These are phyloP conservation scores for Cosmia trapezina DNA, from an alignment of 2,888 invertebrate genomes.

Conservation along the genomic window DNA sequence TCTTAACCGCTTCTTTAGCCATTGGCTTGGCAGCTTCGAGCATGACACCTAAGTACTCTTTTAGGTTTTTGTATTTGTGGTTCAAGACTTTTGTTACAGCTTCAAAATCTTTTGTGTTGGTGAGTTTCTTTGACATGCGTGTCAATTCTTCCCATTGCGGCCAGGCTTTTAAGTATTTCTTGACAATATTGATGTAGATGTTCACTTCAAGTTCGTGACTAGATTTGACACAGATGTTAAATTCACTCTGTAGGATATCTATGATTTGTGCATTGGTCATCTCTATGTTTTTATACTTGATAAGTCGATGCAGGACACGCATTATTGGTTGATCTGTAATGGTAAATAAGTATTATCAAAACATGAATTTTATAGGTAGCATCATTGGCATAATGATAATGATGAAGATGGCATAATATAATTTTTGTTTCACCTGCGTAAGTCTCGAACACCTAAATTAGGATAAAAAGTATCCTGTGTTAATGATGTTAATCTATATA, in stretches of 20 bases:
- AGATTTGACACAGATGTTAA: constrained; percentile 69
- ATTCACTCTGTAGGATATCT: constrained; percentile 79
- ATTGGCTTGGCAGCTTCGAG: constrained; percentile 69
- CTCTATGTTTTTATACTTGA: constrained; percentile 78
- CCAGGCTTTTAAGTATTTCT: constrained; percentile 84
- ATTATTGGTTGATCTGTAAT: constrained; percentile 82
- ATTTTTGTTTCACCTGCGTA: neutral
- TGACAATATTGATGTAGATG: constrained; percentile 80
- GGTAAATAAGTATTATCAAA: neutral
- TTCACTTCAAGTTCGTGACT: constrained; percentile 78
- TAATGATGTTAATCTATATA: no score
- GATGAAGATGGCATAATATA: neutral
- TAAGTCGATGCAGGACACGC: constrained; percentile 76
- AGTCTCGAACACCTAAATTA: no score
- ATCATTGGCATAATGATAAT: no score
- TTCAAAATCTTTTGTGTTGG: constrained; percentile 64
- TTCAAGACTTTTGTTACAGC: constrained; percentile 71
- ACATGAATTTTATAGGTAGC: neutral
- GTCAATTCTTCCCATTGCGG: constrained; percentile 84
- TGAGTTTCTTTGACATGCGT: constrained; percentile 65
- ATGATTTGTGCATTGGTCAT: constrained; percentile 81
- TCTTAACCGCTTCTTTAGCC: constrained; percentile 66
- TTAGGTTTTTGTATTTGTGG: constrained; percentile 75
- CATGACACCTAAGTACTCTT: constrained; percentile 73
- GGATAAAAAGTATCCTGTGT: no score